Evolutionary conservation across 2,797 vertebrate species (phyloP).

Genomic region (Tinamus major): DNA sequence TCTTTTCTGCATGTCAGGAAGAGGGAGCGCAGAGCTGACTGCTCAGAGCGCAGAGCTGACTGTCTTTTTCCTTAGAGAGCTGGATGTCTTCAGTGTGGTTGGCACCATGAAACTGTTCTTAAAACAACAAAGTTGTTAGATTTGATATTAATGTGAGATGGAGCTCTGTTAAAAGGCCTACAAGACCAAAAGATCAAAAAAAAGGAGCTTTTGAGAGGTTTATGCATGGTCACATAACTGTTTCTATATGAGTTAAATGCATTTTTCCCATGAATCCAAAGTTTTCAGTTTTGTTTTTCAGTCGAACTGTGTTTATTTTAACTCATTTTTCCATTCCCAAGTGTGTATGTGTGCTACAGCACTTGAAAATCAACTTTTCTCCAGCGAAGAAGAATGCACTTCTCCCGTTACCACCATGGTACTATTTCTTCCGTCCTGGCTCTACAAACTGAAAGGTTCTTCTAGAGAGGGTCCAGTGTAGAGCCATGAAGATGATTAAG

Average conservation of each 20-base stretch:
- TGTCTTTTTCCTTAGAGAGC: constrained; percentile 60
- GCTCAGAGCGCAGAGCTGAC: constrained; percentile 71
- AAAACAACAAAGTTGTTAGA: constrained; percentile 65
- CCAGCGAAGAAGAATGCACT: background rate
- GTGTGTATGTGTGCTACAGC: background rate
- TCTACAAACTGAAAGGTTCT: background rate
- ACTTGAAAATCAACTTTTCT: constrained; percentile 49
- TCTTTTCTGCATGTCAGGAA: constrained; percentile 76
- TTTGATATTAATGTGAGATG: constrained; percentile 51
- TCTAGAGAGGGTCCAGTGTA: too few relatives aligned
- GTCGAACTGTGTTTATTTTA: background rate
- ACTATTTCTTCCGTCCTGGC: constrained; percentile 21
- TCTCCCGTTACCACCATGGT: background rate
- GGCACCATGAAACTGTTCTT: constrained; percentile 42
- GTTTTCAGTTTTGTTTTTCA: background rate
- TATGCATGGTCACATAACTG: constrained; percentile 37
- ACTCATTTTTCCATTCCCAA: constrained; percentile 24
- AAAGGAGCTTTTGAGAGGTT: constrained; percentile 25
- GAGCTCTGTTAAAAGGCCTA: constrained; percentile 16
- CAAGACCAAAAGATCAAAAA: constrained; percentile 46
- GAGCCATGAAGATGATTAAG: too few relatives aligned
- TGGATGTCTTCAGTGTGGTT: constrained; percentile 25
- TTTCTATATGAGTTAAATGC: background rate
- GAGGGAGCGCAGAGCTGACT: constrained; percentile 71
- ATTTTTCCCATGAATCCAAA: accelerated